Conservation (phyloP, 2,113 vertebrate species). For the Colistium nudipinnis region DNA sequence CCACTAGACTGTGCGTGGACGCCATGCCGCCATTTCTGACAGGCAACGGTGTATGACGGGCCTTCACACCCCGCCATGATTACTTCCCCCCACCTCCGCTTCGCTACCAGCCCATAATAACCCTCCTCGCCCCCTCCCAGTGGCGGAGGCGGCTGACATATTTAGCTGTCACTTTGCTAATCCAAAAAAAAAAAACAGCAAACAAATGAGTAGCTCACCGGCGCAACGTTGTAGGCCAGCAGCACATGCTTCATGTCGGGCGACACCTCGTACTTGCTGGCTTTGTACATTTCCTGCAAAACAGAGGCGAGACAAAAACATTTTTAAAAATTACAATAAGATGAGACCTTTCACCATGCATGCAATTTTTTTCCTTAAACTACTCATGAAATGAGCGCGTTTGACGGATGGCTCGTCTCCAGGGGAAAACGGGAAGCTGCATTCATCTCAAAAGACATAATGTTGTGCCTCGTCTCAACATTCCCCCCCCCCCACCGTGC, state of each 20-base stretch:
- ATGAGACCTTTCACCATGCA: conserved; percentile 63
- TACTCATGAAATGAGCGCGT: conserved; percentile 60
- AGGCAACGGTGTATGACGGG: conserved; percentile 61
- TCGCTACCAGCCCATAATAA: conserved; percentile 9
- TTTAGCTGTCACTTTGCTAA: conserved; percentile 65
- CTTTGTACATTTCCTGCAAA: conserved; percentile 90
- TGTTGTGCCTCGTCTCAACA: conserved; percentile 47
- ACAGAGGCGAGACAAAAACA: not conserved
- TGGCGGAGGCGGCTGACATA: conserved; percentile 57
- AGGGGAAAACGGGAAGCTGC: conserved; percentile 45
- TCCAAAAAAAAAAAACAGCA: conserved; percentile 67
- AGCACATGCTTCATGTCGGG: conserved; percentile 93
- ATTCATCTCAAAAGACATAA: conserved; percentile 75
- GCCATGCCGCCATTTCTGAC: conserved; percentile 29
- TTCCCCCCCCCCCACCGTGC: not conserved
- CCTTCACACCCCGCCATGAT: conserved; percentile 60
- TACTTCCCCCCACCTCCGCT: conserved; percentile 46
- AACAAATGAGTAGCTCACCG: conserved; percentile 84
- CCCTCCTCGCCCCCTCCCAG: not conserved
- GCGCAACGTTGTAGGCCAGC: conserved; percentile 91
- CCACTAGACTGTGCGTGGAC: conserved; percentile 53
- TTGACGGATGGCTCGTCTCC: conserved; percentile 67
- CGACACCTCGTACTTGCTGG: conserved; percentile 92
- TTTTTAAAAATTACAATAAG: conserved; percentile 33
- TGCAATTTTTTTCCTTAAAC: conserved; percentile 69